These are phyloP conservation scores for Dufourea novaeangliae DNA, from an alignment of 1,140 invertebrate genomes.

Conservation along the genomic window DNA sequence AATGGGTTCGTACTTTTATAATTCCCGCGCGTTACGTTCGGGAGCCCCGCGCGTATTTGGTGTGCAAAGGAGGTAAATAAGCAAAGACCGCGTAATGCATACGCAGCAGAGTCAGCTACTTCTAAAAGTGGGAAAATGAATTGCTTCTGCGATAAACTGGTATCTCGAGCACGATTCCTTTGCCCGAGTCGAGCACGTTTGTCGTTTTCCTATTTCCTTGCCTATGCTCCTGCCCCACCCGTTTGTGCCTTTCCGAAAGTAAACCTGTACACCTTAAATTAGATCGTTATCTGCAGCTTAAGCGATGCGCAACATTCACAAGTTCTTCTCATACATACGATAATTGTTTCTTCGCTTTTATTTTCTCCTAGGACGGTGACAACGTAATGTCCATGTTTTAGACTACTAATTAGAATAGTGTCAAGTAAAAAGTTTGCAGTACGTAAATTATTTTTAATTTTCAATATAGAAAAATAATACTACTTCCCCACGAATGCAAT, in stretches of 20 bases:
- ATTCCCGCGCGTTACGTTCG: neutral
- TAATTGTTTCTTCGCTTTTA: neutral
- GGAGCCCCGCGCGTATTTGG: neutral
- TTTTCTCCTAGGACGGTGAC: neutral
- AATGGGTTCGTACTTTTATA: neutral
- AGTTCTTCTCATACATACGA: neutral
- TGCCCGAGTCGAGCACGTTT: constrained; percentile 20
- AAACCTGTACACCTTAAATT: constrained; percentile 47
- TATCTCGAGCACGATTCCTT: constrained; percentile 63
- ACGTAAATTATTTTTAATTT: too few species aligned
- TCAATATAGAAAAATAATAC: too few species aligned
- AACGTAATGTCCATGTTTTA: neutral
- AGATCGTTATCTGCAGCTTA: constrained; percentile 50
- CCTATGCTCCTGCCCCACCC: too few species aligned
- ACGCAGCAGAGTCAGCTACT: constrained; percentile 60
- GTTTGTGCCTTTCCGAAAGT: neutral
- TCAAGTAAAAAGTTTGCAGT: too few species aligned
- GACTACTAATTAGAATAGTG: too few species aligned
- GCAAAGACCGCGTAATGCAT: constrained; percentile 45
- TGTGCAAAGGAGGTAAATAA: constrained; percentile 40
- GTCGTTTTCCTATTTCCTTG: constrained; percentile 31
- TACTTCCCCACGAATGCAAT: too few species aligned
- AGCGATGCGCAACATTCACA: constrained; percentile 33
- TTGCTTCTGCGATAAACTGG: constrained; percentile 64
- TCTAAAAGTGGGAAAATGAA: constrained; percentile 67